A percentile compares a stretch with the other conserved stretches of the same genome.
phyloP scores from a whole-genome alignment of 2,797 vertebrate genomes.

The Champsocephalus esox region DNA sequence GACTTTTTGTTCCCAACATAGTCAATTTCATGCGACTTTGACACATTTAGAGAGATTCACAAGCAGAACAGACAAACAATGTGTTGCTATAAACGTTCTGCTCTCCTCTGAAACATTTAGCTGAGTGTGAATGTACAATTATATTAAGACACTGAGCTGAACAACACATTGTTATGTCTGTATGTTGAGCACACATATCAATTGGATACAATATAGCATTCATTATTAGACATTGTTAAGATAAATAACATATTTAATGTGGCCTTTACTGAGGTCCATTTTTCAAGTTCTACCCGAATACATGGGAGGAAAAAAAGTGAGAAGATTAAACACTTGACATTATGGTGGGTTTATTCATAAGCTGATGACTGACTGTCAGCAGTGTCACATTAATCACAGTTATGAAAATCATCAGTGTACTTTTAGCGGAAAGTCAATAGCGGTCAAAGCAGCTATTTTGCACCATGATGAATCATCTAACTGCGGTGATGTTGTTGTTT shows the following conservation, averaged over 20 bases:
- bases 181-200: neutral
- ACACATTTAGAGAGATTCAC: constrained; percentile 18
- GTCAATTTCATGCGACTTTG: neutral
- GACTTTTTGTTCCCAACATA: constrained; percentile 13
- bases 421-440: constrained; percentile 42
- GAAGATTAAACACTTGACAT: constrained; percentile 2
- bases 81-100: constrained; percentile 18
- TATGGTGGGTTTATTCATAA: neutral
- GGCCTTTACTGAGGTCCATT: neutral
- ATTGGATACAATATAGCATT: neutral
- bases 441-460: constrained; percentile 39
- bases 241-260: constrained; percentile 14
- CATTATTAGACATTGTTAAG: constrained; percentile 1
- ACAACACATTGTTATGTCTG: neutral
- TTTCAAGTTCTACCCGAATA: neutral
- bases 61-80: constrained; percentile 10
- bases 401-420: constrained; percentile 14
- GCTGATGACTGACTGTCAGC: constrained; percentile 12
- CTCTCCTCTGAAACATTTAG: constrained; percentile 15
- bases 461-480: constrained; percentile 13
- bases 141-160: neutral
- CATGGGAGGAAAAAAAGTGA: neutral
- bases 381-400: constrained; percentile 18
- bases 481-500: constrained; percentile 15
- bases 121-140: neutral